A percentile compares a stretch with the other conserved stretches of the same genome.
Conservation (phyloP, 2,113 vertebrate species). For the Phalacrocorax brasilianus region DNA sequence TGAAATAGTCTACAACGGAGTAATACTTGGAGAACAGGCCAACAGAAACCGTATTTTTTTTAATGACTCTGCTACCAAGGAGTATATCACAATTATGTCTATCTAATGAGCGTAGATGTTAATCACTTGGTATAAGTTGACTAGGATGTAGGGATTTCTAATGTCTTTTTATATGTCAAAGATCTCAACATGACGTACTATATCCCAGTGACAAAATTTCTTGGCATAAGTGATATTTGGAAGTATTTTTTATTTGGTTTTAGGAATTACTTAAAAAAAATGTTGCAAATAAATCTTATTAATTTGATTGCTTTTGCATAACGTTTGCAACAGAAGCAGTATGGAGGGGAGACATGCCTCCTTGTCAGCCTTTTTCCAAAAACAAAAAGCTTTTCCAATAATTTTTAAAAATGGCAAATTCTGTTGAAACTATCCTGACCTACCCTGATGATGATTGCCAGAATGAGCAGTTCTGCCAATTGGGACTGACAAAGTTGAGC, state of each 20-base stretch:
- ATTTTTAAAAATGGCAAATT: background rate
- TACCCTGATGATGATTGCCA: background rate
- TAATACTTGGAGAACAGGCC: background rate
- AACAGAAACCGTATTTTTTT: background rate
- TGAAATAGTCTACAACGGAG: background rate
- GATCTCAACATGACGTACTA: background rate
- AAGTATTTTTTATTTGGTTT: background rate
- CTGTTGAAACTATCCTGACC: background rate
- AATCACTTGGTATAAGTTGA: background rate
- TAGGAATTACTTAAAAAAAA: background rate
- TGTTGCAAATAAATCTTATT: background rate
- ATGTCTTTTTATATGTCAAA: background rate
- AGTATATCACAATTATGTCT: background rate
- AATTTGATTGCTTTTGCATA: background rate
- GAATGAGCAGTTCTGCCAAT: background rate
- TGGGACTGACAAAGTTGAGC: background rate
- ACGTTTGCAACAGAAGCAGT: background rate
- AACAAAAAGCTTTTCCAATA: background rate
- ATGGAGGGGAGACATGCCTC: background rate
- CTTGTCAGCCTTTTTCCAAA: background rate
- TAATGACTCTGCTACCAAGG: background rate
- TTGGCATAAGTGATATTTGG: background rate
- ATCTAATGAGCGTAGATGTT: background rate
- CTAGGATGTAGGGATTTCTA: background rate
- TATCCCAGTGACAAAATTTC: background rate